Base-by-base conservation (phyloP, 1,140 invertebrate species). In the Leptopilina boulardi region DNA sequence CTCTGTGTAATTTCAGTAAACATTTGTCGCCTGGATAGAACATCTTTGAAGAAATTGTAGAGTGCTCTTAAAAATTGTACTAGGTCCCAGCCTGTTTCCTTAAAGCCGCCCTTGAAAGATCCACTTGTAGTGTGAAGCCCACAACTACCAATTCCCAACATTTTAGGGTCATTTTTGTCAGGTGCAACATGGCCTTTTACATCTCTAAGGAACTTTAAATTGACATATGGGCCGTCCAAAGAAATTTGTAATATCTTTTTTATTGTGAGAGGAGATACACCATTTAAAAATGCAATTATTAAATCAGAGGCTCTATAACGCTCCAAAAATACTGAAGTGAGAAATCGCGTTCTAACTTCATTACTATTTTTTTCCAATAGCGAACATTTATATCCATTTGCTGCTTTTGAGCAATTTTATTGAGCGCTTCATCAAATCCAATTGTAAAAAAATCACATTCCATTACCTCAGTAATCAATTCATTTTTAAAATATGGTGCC, bases 171-270 rank as follows among this genome's bases (percentile, higher is more conserved):
- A 41, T 41, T 41, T 41, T 41, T 10, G 4, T 41, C 9, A 41
- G 38, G 3, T 41, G 3, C 38, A 5, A 41, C 9, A 41, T 41
- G 38, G 10, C 38, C 3, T 41, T 41, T 41, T 41, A 41, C 9
- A 10, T 41, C 38, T 56, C 8, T 70, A 13, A 76, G 70, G 23
- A 74, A 56, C 71, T 79, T 78, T 13, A 47, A 74, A 51, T 83
- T 83, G 71, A 78, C 6, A 34, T 34, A 3, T 34, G 30, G 30
- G 30, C 78, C 82, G 75, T 82, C 82, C 80, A 82, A 82, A 4
- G 82, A 84, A 8, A 81, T 19, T 72, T 81, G 79, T 10, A 84
- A 2, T 9, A 79, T 30, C 72, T 81, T 79, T 54, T 74, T 77
- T 0, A 56, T 38, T 13, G 30, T 26, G 2, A 59, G 23, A n/a